Evolutionary conservation across 2,888 invertebrate genomes (phyloP).

Genomic region (Cheilosia impressa): DNA sequence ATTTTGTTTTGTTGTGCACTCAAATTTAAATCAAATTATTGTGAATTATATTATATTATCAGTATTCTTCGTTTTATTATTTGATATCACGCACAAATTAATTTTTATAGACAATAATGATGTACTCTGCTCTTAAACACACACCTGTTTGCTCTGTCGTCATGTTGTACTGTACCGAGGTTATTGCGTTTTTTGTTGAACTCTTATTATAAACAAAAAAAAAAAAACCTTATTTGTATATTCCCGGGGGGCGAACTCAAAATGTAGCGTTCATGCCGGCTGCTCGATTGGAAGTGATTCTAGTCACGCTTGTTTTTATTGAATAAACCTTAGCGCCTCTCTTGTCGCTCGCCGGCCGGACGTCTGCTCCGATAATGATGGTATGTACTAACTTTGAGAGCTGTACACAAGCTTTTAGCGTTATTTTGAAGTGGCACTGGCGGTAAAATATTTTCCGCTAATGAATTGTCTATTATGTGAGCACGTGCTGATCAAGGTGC

Average conservation of each 20-base stretch:
- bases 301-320: slow-evolving; percentile 42
- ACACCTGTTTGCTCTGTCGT: slow-evolving; percentile 60
- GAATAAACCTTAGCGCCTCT: slow-evolving; percentile 50
- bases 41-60: slow-evolving; percentile 8
- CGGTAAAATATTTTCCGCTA: slow-evolving; percentile 22
- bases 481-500: slow-evolving; percentile 1
- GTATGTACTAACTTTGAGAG: background rate
- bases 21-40: slow-evolving; percentile 11
- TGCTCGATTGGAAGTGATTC: slow-evolving; percentile 53
- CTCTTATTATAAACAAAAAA: background rate
- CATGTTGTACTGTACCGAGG: slow-evolving; percentile 19
- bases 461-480: slow-evolving; percentile 39
- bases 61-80: background rate
- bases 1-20: background rate
- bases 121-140: slow-evolving; percentile 18
- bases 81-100: slow-evolving; percentile 8
- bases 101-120: background rate
- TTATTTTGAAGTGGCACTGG: background rate
- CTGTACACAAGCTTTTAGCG: background rate
- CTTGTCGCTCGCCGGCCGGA: background rate
- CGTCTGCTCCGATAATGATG: background rate
- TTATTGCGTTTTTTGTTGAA: slow-evolving; percentile 4
- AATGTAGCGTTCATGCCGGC: slow-evolving; percentile 59
- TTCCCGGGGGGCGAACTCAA: slow-evolving; percentile 2
- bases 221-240: background rate